A percentile compares a stretch with the other conserved stretches of the same genome.
Evolutionary conservation across 2,113 vertebrate species (phyloP).

Genomic region (Eira barbara): DNA sequence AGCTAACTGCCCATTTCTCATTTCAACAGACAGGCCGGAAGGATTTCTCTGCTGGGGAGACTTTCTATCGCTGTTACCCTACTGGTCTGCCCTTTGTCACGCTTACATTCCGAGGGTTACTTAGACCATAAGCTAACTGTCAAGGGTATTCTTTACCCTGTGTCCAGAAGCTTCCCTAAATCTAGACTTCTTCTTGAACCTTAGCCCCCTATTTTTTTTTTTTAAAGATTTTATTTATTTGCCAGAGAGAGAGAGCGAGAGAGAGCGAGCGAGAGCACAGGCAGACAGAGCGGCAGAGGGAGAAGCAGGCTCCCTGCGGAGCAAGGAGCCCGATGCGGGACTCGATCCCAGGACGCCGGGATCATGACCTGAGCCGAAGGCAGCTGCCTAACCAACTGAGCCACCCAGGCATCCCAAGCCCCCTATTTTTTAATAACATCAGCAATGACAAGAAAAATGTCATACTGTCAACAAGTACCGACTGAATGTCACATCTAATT

Average conservation of each 20-base stretch:
- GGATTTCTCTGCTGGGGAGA: background rate
- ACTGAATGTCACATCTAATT: background rate
- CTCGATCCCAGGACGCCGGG: too few species aligned
- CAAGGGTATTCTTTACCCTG: background rate
- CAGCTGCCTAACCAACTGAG: too few species aligned
- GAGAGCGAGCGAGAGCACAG: too few species aligned
- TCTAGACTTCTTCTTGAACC: background rate
- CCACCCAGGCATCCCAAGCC: too few species aligned
- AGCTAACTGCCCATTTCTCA: background rate
- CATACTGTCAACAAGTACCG: slow-evolving; percentile 42
- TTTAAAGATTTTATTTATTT: too few species aligned
- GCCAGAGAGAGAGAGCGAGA: too few species aligned
- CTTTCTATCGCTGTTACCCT: background rate
- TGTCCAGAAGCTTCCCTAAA: background rate
- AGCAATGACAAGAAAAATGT: background rate
- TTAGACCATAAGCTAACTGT: background rate
- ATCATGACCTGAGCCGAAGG: too few species aligned
- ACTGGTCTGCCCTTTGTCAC: background rate
- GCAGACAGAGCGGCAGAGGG: too few species aligned
- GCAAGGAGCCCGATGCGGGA: too few species aligned
- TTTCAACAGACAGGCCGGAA: background rate
- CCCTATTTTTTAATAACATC: slow-evolving; percentile 23
- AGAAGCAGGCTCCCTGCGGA: too few species aligned
- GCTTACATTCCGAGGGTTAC: background rate
- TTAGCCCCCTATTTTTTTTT: background rate